These are phyloP conservation scores for Halcyon senegalensis DNA, from an alignment of 2,113 vertebrate genomes.

Conservation along the genomic window DNA sequence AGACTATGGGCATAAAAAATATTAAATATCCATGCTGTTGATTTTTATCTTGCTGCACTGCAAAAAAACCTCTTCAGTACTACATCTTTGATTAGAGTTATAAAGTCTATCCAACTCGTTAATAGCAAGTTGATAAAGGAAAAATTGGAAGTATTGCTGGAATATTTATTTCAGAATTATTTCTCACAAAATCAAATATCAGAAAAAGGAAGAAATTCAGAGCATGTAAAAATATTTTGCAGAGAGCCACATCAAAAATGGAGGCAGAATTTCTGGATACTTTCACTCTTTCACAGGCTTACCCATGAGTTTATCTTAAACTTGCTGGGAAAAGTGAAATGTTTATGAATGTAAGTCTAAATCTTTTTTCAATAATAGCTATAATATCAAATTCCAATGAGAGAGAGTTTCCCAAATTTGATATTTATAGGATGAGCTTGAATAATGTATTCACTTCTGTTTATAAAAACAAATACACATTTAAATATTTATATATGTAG, in stretches of 20 bases:
- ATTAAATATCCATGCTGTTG: neutral
- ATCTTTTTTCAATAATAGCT: neutral
- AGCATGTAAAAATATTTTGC: neutral
- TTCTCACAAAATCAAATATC: neutral
- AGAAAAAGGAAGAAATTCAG: neutral
- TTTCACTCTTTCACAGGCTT: neutral
- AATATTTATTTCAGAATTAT: neutral
- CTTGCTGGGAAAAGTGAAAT: neutral
- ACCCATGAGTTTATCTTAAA: neutral
- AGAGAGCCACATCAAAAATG: neutral
- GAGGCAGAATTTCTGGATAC: neutral
- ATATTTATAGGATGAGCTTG: neutral
- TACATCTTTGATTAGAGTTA: neutral
- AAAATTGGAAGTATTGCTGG: neutral
- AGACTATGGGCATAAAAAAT: neutral
- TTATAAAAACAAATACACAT: neutral
- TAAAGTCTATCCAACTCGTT: neutral
- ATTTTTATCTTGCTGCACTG: neutral
- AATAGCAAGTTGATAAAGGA: neutral
- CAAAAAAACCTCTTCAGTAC: neutral
- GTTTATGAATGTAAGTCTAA: neutral
- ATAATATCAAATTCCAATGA: neutral
- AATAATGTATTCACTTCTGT: neutral
- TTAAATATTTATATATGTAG: neutral
- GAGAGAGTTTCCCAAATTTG: neutral